Conservation (phyloP, 2,797 vertebrate genomes). For the Argyrosomus regius region DNA sequence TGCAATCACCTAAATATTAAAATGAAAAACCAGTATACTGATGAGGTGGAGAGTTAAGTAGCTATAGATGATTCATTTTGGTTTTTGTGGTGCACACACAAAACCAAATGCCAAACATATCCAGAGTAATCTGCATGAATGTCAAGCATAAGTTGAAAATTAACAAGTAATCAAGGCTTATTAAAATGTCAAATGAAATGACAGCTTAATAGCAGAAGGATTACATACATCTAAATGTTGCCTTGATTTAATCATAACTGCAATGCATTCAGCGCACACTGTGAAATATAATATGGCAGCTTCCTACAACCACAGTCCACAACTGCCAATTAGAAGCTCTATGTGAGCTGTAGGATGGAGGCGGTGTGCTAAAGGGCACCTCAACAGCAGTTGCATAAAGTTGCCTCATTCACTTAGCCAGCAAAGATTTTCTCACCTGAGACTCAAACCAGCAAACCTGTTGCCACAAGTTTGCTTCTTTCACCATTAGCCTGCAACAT, state of each 20-base stretch:
- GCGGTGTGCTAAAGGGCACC: not conserved
- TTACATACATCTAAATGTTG: not conserved
- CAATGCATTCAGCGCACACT: not conserved
- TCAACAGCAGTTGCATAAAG: not conserved
- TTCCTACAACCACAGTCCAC: not conserved
- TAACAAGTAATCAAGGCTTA: no score
- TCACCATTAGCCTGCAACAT: conserved; percentile 9
- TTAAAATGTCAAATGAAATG: not conserved
- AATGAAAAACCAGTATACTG: no score
- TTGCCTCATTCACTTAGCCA: not conserved
- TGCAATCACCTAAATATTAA: not conserved
- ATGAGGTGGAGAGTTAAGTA: no score
- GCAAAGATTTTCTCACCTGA: conserved; percentile 4
- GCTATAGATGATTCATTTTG: not conserved
- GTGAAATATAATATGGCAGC: conserved; percentile 3
- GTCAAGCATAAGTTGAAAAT: not conserved
- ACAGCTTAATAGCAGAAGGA: not conserved
- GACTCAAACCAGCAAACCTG: conserved; percentile 36
- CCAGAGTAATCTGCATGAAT: not conserved
- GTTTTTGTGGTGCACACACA: not conserved
- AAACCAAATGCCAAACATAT: conserved; percentile 12
- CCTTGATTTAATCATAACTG: conserved; percentile 15
- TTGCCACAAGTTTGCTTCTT: conserved; percentile 22
- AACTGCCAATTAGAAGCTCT: conserved; percentile 30
- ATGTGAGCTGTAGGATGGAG: not conserved